Evolutionary conservation across 2,113 vertebrate genomes (phyloP), one percentile per base, ranked within the genome.

Genomic region (Neofelis nebulosa): DNA sequence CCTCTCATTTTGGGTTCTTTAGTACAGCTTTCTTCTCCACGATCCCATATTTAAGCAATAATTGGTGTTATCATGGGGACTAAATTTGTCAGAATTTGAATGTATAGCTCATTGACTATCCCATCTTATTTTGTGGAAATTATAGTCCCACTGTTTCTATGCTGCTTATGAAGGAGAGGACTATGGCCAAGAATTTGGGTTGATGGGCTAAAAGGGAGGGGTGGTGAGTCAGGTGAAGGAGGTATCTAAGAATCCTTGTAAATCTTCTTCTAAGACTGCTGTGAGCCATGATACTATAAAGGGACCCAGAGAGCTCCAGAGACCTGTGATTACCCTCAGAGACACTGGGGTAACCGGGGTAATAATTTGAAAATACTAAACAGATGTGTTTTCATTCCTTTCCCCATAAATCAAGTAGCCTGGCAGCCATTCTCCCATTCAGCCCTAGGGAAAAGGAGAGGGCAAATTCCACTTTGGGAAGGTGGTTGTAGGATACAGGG

Each of bases 281-380:
- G 57, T 92, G 94, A 95, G 91, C 92, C 83, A 92, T 31, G 63
- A 27, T 50, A 55, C 94, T 96, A 66, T 94, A 90, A 96, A 97
- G 97, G 97, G 84, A 84, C 80, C 48, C 33, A 41, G 83, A 71
- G 69, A 94, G 78, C 90, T 83, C 95, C 79, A 1, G 88, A 96
- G 97, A 95, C 57, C 52, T 71, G 45, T 21, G 92, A 94, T 92
- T 94, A 96, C 90, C 83, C 79, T 97, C 80, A 6, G 27, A 92
- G 92, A 92, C 31, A 66, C 92, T 84, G 76, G 79, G 55, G 94
- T 91, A 96, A 96, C 90, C 57, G 74, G 84, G 95, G 80, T 78
- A 96, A 98, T 98, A 96, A 97, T 98, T 81, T 95, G 97, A 96
- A 97, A 98, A 97, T 96, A 96, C 87, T 95, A 96, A 97, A 96